Evolutionary conservation across 2,797 vertebrate genomes (phyloP).

Genomic region (Heliangelus exortis): DNA sequence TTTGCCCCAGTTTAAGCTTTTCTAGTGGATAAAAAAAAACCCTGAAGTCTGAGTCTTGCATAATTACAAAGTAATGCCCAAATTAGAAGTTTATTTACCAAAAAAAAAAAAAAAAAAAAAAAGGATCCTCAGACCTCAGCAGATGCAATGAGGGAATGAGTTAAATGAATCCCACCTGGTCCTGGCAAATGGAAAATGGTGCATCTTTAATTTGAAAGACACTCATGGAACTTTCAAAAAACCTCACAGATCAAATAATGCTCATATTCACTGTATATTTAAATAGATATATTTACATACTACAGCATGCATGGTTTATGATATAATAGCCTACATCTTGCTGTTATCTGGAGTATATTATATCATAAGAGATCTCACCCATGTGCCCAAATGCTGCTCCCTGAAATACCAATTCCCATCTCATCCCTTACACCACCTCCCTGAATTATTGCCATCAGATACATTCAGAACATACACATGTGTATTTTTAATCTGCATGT

Average conservation of each 20-base stretch:
- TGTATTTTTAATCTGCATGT: constrained; percentile 39
- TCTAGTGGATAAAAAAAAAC: neutral
- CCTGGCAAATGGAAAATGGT: constrained; percentile 44
- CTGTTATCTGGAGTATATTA: neutral
- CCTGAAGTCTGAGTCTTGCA: accelerated
- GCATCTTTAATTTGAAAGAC: constrained; percentile 58
- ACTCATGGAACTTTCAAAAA: neutral
- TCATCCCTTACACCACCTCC: neutral
- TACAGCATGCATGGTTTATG: neutral
- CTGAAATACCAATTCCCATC: neutral
- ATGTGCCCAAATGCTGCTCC: neutral
- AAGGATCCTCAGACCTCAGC: neutral
- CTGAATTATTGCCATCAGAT: neutral
- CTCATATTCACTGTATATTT: neutral
- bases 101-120: neutral
- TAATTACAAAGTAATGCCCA: neutral
- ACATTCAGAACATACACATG: neutral
- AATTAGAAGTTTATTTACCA: neutral
- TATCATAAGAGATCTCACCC: neutral
- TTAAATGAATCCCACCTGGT: neutral
- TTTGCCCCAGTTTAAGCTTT: neutral
- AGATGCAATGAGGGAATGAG: neutral
- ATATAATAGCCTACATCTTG: neutral
- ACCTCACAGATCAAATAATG: neutral
- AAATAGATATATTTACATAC: neutral